phyloP scores from a whole-genome alignment of 2,888 invertebrate genomes.

The Globia sparganii region DNA sequence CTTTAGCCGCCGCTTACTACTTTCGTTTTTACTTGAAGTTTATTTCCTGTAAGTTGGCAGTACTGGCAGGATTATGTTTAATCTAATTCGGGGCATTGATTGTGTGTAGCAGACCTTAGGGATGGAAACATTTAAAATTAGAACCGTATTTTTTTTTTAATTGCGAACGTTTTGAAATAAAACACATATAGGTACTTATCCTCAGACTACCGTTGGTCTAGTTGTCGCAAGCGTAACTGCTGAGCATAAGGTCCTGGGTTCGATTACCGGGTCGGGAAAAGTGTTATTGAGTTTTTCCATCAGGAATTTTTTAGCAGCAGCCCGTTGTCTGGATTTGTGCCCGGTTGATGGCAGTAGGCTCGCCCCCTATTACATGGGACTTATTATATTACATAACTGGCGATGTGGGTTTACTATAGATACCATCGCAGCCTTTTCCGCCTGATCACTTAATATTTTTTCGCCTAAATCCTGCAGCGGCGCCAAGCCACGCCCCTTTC shows the following conservation, averaged over 20 bases:
- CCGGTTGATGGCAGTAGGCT: background rate
- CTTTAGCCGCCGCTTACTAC: constrained; percentile 35
- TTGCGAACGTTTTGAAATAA: background rate
- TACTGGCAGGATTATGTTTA: constrained; percentile 20
- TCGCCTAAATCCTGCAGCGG: too few relatives aligned
- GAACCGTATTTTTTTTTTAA: background rate
- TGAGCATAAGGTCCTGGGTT: background rate
- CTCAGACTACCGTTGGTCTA: background rate
- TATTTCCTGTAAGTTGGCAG: constrained; percentile 50
- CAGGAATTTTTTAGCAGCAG: background rate
- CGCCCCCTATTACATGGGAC: background rate
- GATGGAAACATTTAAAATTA: background rate
- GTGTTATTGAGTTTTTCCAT: background rate
- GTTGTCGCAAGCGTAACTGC: background rate
- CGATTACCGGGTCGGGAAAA: background rate
- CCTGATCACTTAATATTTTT: too few relatives aligned
- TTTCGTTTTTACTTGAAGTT: constrained; percentile 58
- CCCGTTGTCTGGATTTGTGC: background rate
- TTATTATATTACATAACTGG: too few relatives aligned
- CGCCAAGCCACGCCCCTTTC: too few relatives aligned
- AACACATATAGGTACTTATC: background rate
- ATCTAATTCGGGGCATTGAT: constrained; percentile 16
- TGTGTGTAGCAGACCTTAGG: background rate
- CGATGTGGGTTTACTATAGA: too few relatives aligned
- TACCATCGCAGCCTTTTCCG: too few relatives aligned